These are phyloP conservation scores for Lepidocyrtinus sp. DNA, from an alignment of 2,888 invertebrate species.

Conservation along the genomic window DNA sequence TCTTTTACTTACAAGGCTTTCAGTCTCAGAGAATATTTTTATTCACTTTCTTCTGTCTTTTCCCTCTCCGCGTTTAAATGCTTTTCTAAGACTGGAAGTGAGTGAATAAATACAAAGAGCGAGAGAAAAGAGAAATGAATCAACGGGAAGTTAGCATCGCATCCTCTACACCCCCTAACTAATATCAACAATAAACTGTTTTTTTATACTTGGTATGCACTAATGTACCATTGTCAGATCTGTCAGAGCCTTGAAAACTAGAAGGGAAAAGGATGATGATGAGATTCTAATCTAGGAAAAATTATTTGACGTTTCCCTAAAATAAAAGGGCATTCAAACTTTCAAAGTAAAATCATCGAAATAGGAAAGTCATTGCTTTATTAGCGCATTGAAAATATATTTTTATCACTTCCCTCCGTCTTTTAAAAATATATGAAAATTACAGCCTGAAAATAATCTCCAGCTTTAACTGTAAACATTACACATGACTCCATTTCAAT, in stretches of 20 bases:
- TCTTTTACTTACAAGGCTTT: constrained; percentile 52
- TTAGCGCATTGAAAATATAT: background rate
- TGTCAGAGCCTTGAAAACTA: constrained; percentile 43
- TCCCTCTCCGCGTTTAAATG: constrained; percentile 41
- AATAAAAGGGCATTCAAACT: no score
- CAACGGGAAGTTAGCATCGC: constrained; percentile 51
- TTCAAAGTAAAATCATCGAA: background rate
- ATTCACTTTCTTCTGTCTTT: constrained; percentile 30
- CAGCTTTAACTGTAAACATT: background rate
- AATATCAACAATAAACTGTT: constrained; percentile 3
- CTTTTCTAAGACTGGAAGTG: constrained; percentile 32
- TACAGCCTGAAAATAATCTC: background rate
- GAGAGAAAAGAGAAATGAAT: constrained; percentile 24
- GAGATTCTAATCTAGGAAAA: constrained; percentile 58
- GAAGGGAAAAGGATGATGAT: constrained; percentile 46
- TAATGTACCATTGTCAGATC: constrained; percentile 43
- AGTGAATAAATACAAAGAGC: constrained; percentile 40
- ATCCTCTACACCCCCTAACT: constrained; percentile 13
- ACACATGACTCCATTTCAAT: background rate
- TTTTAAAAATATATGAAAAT: background rate
- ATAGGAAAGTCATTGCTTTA: background rate
- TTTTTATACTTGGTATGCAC: background rate
- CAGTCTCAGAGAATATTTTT: constrained; percentile 28
- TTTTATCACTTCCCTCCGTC: background rate
- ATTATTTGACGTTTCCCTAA: constrained; percentile 39